These are phyloP conservation scores for Sarcophilus harrisii DNA, from an alignment of 2,797 vertebrate genomes.

Conservation along the genomic window DNA sequence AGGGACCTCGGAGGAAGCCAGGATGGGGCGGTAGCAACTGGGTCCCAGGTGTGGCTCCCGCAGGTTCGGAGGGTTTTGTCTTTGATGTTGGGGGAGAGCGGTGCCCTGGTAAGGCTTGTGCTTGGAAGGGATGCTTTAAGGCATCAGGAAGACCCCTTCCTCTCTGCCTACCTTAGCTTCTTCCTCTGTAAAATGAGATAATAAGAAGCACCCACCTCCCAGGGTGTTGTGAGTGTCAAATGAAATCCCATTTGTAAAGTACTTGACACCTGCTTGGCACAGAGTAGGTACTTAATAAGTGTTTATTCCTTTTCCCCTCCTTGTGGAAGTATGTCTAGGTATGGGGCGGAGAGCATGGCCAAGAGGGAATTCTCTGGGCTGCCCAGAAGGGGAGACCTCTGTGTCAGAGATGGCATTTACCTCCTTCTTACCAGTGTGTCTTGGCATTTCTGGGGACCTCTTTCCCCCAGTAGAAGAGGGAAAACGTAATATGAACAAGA, in stretches of 20 bases:
- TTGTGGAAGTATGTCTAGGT: not conserved
- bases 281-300: not conserved
- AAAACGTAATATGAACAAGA: too few species aligned
- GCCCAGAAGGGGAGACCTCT: too few species aligned
- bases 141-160: not conserved
- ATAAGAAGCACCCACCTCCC: not conserved
- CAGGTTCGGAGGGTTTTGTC: not conserved
- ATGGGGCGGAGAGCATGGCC: not conserved
- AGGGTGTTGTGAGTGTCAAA: not conserved
- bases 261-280: too few species aligned
- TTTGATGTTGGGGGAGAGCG: not conserved
- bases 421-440: not conserved
- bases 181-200: not conserved
- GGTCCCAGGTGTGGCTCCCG: not conserved
- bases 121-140: not conserved
- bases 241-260: not conserved
- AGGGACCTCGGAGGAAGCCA: not conserved
- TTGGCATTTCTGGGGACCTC: not conserved
- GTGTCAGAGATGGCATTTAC: not conserved
- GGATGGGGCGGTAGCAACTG: rapidly evolving
- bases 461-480: not conserved
- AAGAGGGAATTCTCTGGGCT: not conserved
- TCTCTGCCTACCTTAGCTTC: not conserved
- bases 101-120: too few species aligned
- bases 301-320: not conserved